Percentiles rank a stretch among this genome's conserved stretches.
Conservation (phyloP, 2,888 invertebrate species). For the Phragmatobia fuliginosa region DNA sequence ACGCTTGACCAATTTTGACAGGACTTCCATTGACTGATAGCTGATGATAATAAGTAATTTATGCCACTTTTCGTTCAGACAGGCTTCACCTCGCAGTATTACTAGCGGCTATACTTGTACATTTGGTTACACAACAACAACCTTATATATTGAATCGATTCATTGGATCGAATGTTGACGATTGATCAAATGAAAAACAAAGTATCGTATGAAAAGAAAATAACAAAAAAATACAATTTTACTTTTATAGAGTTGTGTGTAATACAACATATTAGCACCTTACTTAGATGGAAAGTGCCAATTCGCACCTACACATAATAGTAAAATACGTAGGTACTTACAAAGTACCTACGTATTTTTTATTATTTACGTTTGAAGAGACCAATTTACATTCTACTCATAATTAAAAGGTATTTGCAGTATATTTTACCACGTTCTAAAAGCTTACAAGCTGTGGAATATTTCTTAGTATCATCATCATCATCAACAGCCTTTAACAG, state of each 20-base stretch:
- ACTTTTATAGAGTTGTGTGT: neutral
- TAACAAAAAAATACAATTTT: neutral
- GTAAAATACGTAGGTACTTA: too few species aligned
- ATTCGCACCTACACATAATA: neutral
- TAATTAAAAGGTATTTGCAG: neutral
- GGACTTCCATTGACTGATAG: too few species aligned
- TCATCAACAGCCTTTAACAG: too few species aligned
- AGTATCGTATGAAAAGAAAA: neutral
- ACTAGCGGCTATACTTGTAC: too few species aligned
- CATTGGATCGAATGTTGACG: neutral
- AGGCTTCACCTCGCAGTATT: too few species aligned
- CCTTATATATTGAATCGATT: neutral
- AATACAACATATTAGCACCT: neutral
- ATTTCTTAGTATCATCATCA: too few species aligned
- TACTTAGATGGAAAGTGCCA: neutral
- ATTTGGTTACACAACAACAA: too few species aligned
- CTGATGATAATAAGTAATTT: too few species aligned
- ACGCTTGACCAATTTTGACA: too few species aligned
- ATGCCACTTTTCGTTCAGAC: too few species aligned
- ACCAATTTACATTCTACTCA: neutral
- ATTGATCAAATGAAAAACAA: neutral
- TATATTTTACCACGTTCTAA: neutral
- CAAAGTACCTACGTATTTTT: neutral
- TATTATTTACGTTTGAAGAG: neutral
- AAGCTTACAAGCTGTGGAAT: neutral